Conservation (phyloP, 2,797 vertebrate genomes). For the Zenarchopterus dispar region DNA sequence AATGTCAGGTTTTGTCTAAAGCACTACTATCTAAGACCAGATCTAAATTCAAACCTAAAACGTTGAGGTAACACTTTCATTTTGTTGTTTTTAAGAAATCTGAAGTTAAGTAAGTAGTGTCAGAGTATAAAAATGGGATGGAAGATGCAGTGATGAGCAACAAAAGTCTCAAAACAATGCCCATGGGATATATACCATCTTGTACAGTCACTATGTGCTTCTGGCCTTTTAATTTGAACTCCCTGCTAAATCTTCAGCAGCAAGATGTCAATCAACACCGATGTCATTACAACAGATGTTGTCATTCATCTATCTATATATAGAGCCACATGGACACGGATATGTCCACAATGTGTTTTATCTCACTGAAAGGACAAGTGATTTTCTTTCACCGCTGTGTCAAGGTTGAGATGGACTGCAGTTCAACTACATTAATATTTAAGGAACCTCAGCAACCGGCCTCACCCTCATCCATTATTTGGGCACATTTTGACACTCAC, state of each 20-base stretch:
- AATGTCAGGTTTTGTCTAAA: neutral
- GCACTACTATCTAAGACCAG: neutral
- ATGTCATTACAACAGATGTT: slow-evolving; percentile 46
- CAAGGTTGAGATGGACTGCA: slow-evolving; percentile 67
- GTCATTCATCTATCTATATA: slow-evolving; percentile 53
- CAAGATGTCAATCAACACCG: slow-evolving; percentile 45
- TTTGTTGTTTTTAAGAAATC: neutral
- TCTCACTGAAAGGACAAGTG: slow-evolving; percentile 66
- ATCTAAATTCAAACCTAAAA: slow-evolving; percentile 7
- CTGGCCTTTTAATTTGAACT: slow-evolving; percentile 8
- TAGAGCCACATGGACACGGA: slow-evolving; percentile 33
- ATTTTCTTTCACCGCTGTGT: slow-evolving; percentile 67
- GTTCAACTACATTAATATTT: slow-evolving; percentile 80
- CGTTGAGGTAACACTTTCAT: neutral
- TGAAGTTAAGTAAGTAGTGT: neutral
- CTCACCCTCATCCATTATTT: slow-evolving; percentile 76
- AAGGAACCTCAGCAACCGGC: slow-evolving; percentile 60
- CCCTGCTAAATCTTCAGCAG: slow-evolving; percentile 48
- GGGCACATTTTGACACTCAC: slow-evolving; percentile 62
- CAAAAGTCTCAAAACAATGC: slow-evolving; percentile 12
- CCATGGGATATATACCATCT: slow-evolving; percentile 14
- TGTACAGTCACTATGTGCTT: slow-evolving; percentile 6
- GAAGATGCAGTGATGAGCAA: slow-evolving; percentile 21
- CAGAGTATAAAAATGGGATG: slow-evolving; percentile 15
- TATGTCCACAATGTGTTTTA: slow-evolving; percentile 64